Conservation (phyloP, 2,888 invertebrate species). For the Diarsia mendica region DNA sequence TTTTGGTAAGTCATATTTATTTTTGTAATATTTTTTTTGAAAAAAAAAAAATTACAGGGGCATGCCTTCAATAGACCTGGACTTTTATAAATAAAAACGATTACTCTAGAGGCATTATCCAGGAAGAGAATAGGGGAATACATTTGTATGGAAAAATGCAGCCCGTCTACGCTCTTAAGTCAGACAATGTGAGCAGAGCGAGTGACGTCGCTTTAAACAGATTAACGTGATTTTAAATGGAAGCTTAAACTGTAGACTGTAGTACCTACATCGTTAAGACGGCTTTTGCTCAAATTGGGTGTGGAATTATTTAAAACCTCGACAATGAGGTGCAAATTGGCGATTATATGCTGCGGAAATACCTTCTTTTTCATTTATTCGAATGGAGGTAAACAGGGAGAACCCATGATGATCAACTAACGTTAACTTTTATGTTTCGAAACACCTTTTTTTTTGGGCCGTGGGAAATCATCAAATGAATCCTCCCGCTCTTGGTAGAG, state of each 20-base stretch:
- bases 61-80: too few relatives aligned
- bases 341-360: background rate
- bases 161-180: too few relatives aligned
- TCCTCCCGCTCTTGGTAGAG: too few relatives aligned
- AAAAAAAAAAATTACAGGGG: too few relatives aligned
- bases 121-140: too few relatives aligned
- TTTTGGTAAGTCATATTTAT: too few relatives aligned
- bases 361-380: background rate
- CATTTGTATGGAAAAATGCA: too few relatives aligned
- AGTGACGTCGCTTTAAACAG: constrained; percentile 32
- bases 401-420: background rate
- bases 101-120: too few relatives aligned
- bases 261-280: constrained; percentile 9
- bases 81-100: too few relatives aligned
- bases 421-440: background rate
- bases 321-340: constrained; percentile 19
- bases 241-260: constrained; percentile 23
- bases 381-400: background rate
- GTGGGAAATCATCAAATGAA: too few relatives aligned
- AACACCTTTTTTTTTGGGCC: too few relatives aligned
- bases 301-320: constrained; percentile 7
- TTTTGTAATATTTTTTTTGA: too few relatives aligned
- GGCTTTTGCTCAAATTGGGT: constrained; percentile 17
- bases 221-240: constrained; percentile 35
- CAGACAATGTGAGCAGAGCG: constrained; percentile 38